Evolutionary conservation across 2,797 vertebrate species (phyloP).

Genomic region (Arrhamphus sclerolepis): DNA sequence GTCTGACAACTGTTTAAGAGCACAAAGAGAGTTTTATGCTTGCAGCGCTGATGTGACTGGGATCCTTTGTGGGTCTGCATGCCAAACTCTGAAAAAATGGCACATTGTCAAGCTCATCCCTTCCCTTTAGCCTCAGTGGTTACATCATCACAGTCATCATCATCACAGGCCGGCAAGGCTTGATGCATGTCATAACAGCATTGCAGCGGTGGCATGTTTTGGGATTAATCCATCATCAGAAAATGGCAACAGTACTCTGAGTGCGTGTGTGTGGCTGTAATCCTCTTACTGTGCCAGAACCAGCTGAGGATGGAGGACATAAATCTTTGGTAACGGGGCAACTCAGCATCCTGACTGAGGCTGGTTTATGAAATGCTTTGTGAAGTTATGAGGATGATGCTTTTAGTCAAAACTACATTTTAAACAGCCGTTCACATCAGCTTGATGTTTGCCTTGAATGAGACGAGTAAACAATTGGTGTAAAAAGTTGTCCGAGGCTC

Average conservation of each 20-base stretch:
- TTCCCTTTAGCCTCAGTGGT: conserved; percentile 43
- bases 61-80: conserved; percentile 54
- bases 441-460: too few species aligned
- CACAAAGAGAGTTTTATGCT: conserved; percentile 70
- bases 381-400: too few species aligned
- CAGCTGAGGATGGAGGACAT: conserved; percentile 53
- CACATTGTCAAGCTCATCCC: conserved; percentile 63
- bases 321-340: conserved; percentile 53
- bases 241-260: conserved; percentile 63
- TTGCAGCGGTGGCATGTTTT: conserved; percentile 67
- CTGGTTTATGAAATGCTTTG: too few species aligned
- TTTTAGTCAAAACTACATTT: too few species aligned
- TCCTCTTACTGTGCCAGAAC: conserved; percentile 73
- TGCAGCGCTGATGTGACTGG: conserved; percentile 56
- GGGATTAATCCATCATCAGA: conserved; percentile 78
- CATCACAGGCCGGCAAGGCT: conserved; percentile 32
- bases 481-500: too few species aligned
- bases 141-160: conserved; percentile 69
- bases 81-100: conserved; percentile 60
- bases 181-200: conserved; percentile 60
- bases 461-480: background rate
- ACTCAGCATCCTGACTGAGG: background rate
- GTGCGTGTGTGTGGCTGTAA: conserved; percentile 55
- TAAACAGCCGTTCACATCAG: too few species aligned
- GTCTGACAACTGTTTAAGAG: conserved; percentile 65